These are phyloP conservation scores for Pseudomyrmex concolor DNA, from an alignment of 1,140 invertebrate genomes.

Conservation along the genomic window DNA sequence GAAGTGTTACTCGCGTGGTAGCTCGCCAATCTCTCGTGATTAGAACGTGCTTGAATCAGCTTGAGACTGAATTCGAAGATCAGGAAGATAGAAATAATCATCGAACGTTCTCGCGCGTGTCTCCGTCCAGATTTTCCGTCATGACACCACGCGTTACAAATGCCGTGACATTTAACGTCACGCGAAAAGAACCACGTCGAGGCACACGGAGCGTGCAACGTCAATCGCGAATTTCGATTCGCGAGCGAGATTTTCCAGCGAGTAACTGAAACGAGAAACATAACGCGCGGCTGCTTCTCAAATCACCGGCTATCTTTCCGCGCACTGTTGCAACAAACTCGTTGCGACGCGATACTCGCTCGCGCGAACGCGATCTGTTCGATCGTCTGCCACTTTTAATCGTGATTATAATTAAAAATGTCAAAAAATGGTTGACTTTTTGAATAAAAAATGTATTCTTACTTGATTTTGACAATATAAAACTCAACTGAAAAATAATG, in stretches of 20 bases:
- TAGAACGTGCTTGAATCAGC: not conserved
- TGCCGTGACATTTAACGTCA: not conserved
- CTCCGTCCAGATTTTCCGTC: not conserved
- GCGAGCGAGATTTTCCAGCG: constrained; percentile 15
- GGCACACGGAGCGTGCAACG: not conserved
- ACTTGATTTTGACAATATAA: no score
- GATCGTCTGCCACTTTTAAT: not conserved
- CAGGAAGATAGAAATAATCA: not conserved
- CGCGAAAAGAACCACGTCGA: not conserved
- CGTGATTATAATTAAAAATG: no score
- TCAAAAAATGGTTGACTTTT: not conserved
- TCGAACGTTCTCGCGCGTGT: constrained; percentile 3
- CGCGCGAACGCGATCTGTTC: constrained; percentile 24
- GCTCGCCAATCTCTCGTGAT: constrained; percentile 19
- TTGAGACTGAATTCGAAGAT: not conserved
- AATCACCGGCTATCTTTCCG: constrained; percentile 23
- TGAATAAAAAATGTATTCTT: not conserved
- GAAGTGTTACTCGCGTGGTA: constrained; percentile 38
- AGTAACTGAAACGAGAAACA: constrained; percentile 20
- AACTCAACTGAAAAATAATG: no score
- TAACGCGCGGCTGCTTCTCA: constrained; percentile 1
- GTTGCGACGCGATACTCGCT: constrained; percentile 40
- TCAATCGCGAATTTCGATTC: not conserved
- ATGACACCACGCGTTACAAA: not conserved
- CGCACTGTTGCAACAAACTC: constrained; percentile 33